Evolutionary conservation across 2,113 vertebrate species (phyloP), one percentile per base, ranked within the genome.

Genomic region (Synchiropus splendidus): DNA sequence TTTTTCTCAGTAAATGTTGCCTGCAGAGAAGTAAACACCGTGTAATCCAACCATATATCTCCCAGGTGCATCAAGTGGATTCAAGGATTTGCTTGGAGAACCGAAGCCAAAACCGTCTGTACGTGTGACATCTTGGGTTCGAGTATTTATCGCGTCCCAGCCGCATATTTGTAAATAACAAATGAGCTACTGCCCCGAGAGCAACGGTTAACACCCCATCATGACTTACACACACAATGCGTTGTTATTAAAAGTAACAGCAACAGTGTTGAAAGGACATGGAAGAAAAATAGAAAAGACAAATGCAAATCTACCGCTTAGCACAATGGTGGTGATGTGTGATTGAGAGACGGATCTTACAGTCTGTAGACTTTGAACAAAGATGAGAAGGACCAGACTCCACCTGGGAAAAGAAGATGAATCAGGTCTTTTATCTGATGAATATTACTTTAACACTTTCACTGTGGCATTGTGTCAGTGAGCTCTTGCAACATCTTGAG

Each of bases 381-480:
- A 21, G 35, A 70, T 10, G 14, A 52, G 35, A 42, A 66, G 45
- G 8, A 59, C 15, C 17, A 72, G 36, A 16, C 60, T 51, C 61
- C 69, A 73, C 45, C 74, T 80, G 69, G 12, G 14, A 49, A 64
- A 10, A 10, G 1, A 41, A 61, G 21, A 27, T n/a, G n/a, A n/a
- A n/a, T n/a, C n/a, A n/a, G n/a, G n/a, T n/a, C n/a, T n/a, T n/a
- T n/a, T n/a, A n/a, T n/a, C n/a, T n/a, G n/a, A n/a, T n/a, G n/a
- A 27, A 27, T 27, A 27, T 27, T 27, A 27, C 4, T 27, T 27
- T 27, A 27, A 27, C n/a, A n/a, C n/a, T n/a, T n/a, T n/a, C n/a
- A n/a, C n/a, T n/a, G n/a, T n/a, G n/a, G 21, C 21, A 5, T 27
- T 27, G 8, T 27, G 21, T 27, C n/a, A n/a, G n/a, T n/a, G n/a